These are phyloP conservation scores for Linyphia triangularis DNA, from an alignment of 2,888 invertebrate species.

Conservation along the genomic window DNA sequence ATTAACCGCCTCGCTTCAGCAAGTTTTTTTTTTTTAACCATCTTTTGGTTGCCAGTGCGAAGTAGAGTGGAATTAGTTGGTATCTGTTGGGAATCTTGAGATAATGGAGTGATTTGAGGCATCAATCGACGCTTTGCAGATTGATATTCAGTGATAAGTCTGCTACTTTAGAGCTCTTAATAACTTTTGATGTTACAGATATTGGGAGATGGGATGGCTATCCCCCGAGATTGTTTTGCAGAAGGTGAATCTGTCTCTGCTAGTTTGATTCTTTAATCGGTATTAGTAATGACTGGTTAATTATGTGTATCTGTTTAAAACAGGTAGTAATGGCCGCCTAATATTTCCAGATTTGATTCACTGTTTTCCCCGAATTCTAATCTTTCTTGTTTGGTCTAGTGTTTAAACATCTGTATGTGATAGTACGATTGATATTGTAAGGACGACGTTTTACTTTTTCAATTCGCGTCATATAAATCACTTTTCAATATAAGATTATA, in stretches of 20 bases:
- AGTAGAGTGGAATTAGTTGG: conserved; percentile 17
- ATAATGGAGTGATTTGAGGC: conserved; percentile 33
- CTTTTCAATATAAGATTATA: too few species aligned
- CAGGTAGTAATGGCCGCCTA: too few species aligned
- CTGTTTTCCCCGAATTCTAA: too few species aligned
- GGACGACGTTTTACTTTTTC: too few species aligned
- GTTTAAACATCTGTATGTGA: too few species aligned
- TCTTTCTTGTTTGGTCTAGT: too few species aligned
- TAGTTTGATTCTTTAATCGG: not conserved
- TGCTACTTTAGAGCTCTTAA: not conserved
- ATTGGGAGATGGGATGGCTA: not conserved
- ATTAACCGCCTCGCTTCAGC: conserved; percentile 9
- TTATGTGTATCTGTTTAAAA: too few species aligned
- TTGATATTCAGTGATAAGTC: conserved; percentile 11
- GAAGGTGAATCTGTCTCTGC: not conserved
- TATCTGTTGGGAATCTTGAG: not conserved
- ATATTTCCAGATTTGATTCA: too few species aligned
- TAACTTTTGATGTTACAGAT: not conserved
- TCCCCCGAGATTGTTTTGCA: not conserved
- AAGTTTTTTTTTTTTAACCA: not conserved
- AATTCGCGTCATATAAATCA: too few species aligned
- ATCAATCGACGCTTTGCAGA: not conserved
- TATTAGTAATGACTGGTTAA: too few species aligned
- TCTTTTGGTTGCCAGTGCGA: not conserved
- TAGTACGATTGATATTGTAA: too few species aligned